Evolutionary conservation across 2,888 invertebrate genomes (phyloP).

Genomic region (Panzeria rudis): DNA sequence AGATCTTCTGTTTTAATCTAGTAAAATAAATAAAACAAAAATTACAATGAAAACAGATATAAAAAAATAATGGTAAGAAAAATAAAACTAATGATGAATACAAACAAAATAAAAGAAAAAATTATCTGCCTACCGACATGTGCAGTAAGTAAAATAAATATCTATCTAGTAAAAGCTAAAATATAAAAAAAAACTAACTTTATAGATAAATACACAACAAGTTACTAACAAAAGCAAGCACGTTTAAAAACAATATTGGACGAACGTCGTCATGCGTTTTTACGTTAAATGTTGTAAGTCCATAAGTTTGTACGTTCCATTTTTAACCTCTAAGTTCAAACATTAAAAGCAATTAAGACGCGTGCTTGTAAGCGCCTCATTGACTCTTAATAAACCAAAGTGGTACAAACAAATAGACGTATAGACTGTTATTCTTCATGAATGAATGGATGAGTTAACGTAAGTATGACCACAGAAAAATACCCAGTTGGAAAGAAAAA

Average conservation of each 20-base stretch:
- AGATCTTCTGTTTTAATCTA: constrained; percentile 35
- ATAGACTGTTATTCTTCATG: constrained; percentile 28
- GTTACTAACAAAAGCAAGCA: constrained; percentile 30
- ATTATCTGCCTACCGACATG: constrained; percentile 42
- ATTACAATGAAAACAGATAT: neutral
- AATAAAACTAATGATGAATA: constrained; percentile 42
- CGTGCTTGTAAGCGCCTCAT: constrained; percentile 77
- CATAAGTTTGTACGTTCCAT: constrained; percentile 61
- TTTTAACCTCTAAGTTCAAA: constrained; percentile 81
- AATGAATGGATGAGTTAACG: constrained; percentile 45
- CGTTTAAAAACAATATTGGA: constrained; percentile 29
- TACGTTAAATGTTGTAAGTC: constrained; percentile 33
- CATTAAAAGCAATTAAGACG: constrained; percentile 83
- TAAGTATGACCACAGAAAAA: neutral
- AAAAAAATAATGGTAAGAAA: constrained; percentile 1
- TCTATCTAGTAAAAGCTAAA: constrained; percentile 10
- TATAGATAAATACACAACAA: constrained; percentile 32
- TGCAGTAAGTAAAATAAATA: constrained; percentile 19
- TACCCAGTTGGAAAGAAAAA: constrained; percentile 48
- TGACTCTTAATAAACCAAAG: constrained; percentile 64
- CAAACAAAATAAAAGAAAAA: constrained; percentile 44
- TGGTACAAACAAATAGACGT: constrained; percentile 36
- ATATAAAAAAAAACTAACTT: constrained; percentile 1
- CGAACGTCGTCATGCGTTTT: constrained; percentile 51
- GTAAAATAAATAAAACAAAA: constrained; percentile 9